Percentiles rank a stretch among this genome's conserved stretches.
Conservation (phyloP, 2,888 invertebrate genomes). For the Dolichomitus sp. region DNA sequence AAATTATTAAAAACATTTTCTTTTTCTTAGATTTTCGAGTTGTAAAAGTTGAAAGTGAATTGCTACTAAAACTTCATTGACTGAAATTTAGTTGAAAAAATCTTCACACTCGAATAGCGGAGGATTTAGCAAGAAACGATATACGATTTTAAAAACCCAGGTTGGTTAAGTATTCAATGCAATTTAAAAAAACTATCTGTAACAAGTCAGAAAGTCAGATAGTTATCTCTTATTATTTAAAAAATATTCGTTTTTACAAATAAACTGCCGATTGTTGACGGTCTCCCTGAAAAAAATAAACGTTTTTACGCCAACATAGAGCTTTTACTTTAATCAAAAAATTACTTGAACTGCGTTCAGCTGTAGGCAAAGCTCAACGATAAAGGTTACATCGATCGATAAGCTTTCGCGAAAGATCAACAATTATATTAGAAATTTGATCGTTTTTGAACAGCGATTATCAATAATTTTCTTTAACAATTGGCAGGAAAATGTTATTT, state of each 20-base stretch:
- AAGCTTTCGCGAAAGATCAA: constrained; percentile 52
- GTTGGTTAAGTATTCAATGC: no score
- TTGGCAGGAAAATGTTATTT: constrained; percentile 26
- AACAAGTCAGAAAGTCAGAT: no score
- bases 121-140: background rate
- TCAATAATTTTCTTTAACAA: constrained; percentile 14
- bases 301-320: background rate
- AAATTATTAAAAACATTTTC: no score
- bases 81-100: background rate
- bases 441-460: constrained; percentile 35
- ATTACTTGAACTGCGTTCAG: constrained; percentile 40
- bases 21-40: no score
- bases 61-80: background rate
- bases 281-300: background rate
- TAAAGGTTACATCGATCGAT: constrained; percentile 57
- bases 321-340: constrained; percentile 6
- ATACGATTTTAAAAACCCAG: background rate
- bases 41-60: no score
- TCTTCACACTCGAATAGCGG: background rate
- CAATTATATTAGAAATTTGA: constrained; percentile 31
- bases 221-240: background rate
- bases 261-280: background rate
- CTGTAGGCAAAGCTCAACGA: constrained; percentile 75
- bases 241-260: constrained; percentile 9
- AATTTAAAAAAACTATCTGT: no score